Evolutionary conservation across 1,140 invertebrate species (phyloP), one percentile per base, ranked within the genome.

Genomic region (Zophobas atratus): DNA sequence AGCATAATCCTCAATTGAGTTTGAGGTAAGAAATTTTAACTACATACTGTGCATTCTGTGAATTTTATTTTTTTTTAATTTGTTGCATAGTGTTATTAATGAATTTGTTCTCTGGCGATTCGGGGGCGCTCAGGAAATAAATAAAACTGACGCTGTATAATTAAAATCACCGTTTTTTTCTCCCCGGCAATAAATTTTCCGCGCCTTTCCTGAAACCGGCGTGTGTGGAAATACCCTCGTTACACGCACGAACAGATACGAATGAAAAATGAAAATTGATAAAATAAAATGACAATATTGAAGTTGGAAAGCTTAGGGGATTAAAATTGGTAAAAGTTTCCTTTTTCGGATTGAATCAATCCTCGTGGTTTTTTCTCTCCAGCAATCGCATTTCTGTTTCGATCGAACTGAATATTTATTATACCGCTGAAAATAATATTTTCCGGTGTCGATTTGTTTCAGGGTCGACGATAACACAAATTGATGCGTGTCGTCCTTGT

Each of bases 401-500:
- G 36, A 38, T 1, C 34, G n/a, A 8, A 6, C 20, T 32, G 39
- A 67, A 41, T 67, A 67, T 67, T 67, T 67, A 67, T 67, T 67
- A 67, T 33, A 32, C 35, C 39, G 0, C 6, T 67, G 38, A 32
- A 43, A 67, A 43, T 67, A 67, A 41, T 43, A 67, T 43, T 67
- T 67, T 41, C 60, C 60, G 20, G 20, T 36, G 35, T 33, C 35
- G 60, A 67, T 67, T 43, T 34, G 60, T 67, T 67, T 67, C 39
- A 46, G 60, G 60, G 38, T 67, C 60, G 60, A 67, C 33, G 60
- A 67, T 67, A 41, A 67, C 38, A 67, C 39, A 67, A 67, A 67
- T 67, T 67, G 60, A 67, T 67, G 60, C 39, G 39, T 67, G 60
- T 67, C 60, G 60, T 67, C 20, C 49, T 51, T 51, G 49, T 51